Conservation (phyloP, 1,140 invertebrate genomes). For the Acromyrmex echinatior region DNA sequence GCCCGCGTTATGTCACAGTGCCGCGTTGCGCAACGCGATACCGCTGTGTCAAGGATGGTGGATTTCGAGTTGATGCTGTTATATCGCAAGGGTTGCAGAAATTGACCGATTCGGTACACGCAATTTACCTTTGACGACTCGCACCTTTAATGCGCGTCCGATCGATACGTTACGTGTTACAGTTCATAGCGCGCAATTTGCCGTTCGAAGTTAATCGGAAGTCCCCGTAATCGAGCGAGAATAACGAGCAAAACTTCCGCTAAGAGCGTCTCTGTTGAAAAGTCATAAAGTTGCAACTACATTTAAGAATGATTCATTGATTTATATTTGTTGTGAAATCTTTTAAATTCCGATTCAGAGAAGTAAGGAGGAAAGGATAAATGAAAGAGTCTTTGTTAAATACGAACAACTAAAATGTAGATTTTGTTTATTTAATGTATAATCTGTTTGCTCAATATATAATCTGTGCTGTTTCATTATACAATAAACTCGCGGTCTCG, state of each 20-base stretch:
- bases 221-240: background rate
- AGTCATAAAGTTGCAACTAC: background rate
- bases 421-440: background rate
- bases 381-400: background rate
- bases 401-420: background rate
- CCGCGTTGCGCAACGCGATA: conserved; percentile 57
- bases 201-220: conserved; percentile 16
- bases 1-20: conserved; percentile 18
- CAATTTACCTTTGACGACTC: conserved; percentile 32
- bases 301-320: background rate
- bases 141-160: background rate
- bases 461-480: background rate
- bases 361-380: background rate
- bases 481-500: background rate
- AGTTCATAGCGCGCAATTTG: background rate
- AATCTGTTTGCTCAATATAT: background rate
- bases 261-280: background rate
- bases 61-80: conserved; percentile 44
- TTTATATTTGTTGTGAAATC: background rate
- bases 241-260: background rate
- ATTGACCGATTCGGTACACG: conserved; percentile 30
- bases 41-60: background rate
- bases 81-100: conserved; percentile 25
- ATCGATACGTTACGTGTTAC: background rate
- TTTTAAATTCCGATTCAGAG: background rate